Evolutionary conservation across 2,113 vertebrate genomes (phyloP), one percentile per base, ranked within the genome.

Genomic region (Leptocoma aspasia): DNA sequence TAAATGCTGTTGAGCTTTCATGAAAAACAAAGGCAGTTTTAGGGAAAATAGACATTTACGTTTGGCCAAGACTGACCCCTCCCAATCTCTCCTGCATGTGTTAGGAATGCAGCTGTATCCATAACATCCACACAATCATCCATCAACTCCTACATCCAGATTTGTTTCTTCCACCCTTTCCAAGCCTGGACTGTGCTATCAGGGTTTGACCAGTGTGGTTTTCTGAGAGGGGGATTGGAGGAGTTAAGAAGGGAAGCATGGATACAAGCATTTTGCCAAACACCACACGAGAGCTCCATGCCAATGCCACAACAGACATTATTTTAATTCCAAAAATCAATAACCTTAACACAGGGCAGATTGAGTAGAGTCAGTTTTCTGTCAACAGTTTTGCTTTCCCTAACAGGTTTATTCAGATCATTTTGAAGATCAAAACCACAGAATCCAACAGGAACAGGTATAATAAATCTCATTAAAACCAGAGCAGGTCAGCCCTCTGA

Each of bases 381-480:
- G 35, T 13, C 76, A 83, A 63, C 18, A 44, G 64, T 71, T 83
- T 70, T 89, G 47, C 60, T 78, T 86, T 66, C 41, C 18, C 83
- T 94, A 78, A 81, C 69, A 84, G 79, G 77, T 86, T 96, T 86
- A 83, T 41, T 79, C n/a, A 65, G 80, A 86, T 68, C 21, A 44
- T 57, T 94, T 28, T 65, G 47, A 90, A 71, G 72, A 83, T 57
- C 77, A 80, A 85, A 81, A 82, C 76, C 4, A 11, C 7, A 65
- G 71, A 91, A 92, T 89, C 92, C 66, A 84, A 81, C 85, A 96
- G 94, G 92, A 92, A 89, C 80, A 69, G 2, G 35, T 94, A 95
- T 95, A 97, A 95, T 84, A 92, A 97, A 96, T 92, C 92, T 70
- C 86, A 94, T 96, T 97, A 95, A 96, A 96, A 92, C 44, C 39